Base-by-base conservation (phyloP, 2,888 invertebrate genomes). In the Chironomus riparius region DNA sequence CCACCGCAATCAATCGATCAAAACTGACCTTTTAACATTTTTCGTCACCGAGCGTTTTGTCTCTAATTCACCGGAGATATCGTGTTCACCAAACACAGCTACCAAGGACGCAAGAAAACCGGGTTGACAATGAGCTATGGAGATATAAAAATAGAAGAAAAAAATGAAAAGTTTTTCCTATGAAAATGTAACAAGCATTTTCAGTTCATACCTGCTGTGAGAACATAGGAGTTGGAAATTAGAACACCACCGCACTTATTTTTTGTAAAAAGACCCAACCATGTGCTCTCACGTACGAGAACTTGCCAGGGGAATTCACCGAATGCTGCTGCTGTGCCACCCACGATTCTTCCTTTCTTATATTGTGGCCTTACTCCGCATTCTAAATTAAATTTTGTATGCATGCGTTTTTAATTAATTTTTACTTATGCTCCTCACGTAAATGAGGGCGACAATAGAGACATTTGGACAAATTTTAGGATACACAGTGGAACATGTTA, bases 251-350 rank as follows among this genome's bases (percentile, higher is more conserved):
- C 96, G 81, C 96, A 97, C 84, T 96, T 96, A 85, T 96, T 96
- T 84, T 96, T 96, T 70, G 95, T 95, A 84, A 96, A 95, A 21
- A 96, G 88, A 0, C 96, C 96, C 65, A 96, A 86, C 95, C 95
- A 96, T 0, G 95, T 95, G 1, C 95, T 93, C 84, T 96, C 96
- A 50, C 95, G 87, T 0, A 96, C 94, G 28, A 96, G 86, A 0
- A 94, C 95, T 81, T 96, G 95, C 96, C 96, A 96, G 0, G 96
- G 96, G 89, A 92, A 96, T 80, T 92, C 92, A 2, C 95, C 96
- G 81, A 95, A 95, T 4, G 87, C 87, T 0, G 95, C 89, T 76
- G 91, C 92, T 83, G 93, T 94, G 2, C 96, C 96, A 73, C 95
- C 95, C 3, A 96, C 96, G 78, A 96, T 95, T 78, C 95, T 87